These are phyloP conservation scores for Diadophis punctatus DNA, from an alignment of 2,113 vertebrate genomes.

Conservation along the genomic window DNA sequence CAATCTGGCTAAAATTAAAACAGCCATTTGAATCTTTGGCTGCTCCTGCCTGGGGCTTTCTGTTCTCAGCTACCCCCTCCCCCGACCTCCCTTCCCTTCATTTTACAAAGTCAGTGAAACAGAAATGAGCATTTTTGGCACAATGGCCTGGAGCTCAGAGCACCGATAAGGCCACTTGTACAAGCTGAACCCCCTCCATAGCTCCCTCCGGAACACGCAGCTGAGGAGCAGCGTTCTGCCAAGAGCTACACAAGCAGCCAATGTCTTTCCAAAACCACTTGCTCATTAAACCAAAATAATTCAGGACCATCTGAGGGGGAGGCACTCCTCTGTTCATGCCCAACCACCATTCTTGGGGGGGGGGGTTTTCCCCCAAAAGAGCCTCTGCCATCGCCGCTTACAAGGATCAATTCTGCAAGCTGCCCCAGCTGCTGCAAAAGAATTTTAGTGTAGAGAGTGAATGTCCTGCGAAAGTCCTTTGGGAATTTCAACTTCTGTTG, in stretches of 20 bases:
- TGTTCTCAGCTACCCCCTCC: slow-evolving; percentile 5
- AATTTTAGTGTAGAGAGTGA: neutral
- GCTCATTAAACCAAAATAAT: neutral
- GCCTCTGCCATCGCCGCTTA: neutral
- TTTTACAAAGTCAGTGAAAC: slow-evolving; percentile 59
- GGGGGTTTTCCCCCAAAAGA: neutral
- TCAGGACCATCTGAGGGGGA: neutral
- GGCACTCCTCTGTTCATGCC: neutral
- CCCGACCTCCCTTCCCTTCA: slow-evolving; percentile 16
- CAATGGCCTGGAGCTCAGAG: slow-evolving; percentile 46
- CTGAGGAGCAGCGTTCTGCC: neutral
- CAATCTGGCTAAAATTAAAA: slow-evolving; percentile 67
- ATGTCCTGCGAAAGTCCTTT: neutral
- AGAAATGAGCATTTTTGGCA: slow-evolving; percentile 48
- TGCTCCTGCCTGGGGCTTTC: slow-evolving; percentile 58
- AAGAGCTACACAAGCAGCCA: neutral
- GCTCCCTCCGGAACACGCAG: neutral
- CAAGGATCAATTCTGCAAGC: neutral
- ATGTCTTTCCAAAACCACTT: neutral
- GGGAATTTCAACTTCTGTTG: neutral
- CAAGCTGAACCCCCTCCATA: slow-evolving; percentile 2
- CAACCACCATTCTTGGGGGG: neutral
- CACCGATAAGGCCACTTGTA: slow-evolving; percentile 20
- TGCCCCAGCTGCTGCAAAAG: neutral
- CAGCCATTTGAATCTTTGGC: slow-evolving; percentile 53